Conservation (phyloP, 2,797 vertebrate species). For the Rhincodon typus region DNA sequence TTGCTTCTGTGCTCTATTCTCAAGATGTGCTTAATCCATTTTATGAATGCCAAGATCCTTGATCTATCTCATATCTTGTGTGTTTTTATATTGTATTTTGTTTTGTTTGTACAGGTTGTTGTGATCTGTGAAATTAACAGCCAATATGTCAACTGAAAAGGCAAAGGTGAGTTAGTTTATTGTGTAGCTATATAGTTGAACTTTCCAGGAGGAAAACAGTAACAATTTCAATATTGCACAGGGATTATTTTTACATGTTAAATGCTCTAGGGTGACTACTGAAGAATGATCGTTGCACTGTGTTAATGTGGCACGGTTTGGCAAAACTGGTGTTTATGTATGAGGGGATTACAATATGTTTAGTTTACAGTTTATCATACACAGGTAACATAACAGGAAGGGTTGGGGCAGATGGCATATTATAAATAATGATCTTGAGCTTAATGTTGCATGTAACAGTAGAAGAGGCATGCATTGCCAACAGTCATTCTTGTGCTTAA, state of each 20-base stretch:
- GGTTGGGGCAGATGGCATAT: background rate
- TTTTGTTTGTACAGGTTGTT: background rate
- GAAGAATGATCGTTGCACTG: background rate
- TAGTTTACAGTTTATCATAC: background rate
- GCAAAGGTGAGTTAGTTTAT: slow-evolving; percentile 21
- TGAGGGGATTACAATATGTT: background rate
- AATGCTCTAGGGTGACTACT: background rate
- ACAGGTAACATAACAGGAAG: background rate
- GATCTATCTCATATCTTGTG: background rate
- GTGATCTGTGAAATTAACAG: background rate
- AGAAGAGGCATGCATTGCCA: background rate
- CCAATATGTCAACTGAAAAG: slow-evolving; percentile 25
- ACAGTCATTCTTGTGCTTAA: background rate
- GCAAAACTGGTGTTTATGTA: too few species aligned
- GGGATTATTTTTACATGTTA: background rate
- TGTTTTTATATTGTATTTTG: background rate
- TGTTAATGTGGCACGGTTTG: background rate
- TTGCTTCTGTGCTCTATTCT: background rate
- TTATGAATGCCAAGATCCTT: background rate
- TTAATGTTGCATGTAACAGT: background rate
- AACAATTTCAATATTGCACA: background rate
- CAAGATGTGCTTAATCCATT: background rate
- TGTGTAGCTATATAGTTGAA: background rate
- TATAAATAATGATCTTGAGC: background rate
- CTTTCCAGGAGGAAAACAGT: too few species aligned